These are phyloP conservation scores for Chrysodeixis includens DNA, from an alignment of 2,888 invertebrate genomes.

Conservation along the genomic window DNA sequence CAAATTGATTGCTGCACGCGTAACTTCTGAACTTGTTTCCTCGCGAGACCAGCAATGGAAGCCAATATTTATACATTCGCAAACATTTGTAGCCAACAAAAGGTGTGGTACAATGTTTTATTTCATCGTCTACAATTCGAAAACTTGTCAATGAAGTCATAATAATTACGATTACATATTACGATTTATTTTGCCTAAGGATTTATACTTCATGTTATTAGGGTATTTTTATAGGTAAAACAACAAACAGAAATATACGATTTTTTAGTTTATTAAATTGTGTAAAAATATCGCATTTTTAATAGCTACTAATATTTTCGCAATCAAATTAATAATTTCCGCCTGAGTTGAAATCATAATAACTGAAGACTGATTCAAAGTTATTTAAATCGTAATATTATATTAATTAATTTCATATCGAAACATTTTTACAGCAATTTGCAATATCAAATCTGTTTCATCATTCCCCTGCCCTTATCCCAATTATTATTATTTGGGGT, in stretches of 20 bases:
- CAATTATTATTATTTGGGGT: no score
- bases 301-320: background rate
- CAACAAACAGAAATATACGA: background rate
- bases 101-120: background rate
- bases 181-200: no score
- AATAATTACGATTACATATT: no score
- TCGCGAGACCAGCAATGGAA: slow-evolving; percentile 10
- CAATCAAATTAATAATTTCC: slow-evolving; percentile 1
- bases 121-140: slow-evolving; percentile 8
- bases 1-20: background rate
- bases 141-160: slow-evolving; percentile 11
- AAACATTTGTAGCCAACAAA: background rate
- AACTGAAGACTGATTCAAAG: background rate
- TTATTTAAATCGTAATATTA: no score
- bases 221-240: no score
- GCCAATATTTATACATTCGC: background rate
- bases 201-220: no score
- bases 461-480: no score
- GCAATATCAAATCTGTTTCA: no score
- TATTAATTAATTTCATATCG: no score
- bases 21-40: background rate
- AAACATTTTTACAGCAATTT: no score
- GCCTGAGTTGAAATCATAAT: slow-evolving; percentile 1
- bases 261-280: background rate
- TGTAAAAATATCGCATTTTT: background rate